Base-by-base conservation (phyloP, 2,888 invertebrate genomes). In the Lepidocyrtoides sp. region DNA sequence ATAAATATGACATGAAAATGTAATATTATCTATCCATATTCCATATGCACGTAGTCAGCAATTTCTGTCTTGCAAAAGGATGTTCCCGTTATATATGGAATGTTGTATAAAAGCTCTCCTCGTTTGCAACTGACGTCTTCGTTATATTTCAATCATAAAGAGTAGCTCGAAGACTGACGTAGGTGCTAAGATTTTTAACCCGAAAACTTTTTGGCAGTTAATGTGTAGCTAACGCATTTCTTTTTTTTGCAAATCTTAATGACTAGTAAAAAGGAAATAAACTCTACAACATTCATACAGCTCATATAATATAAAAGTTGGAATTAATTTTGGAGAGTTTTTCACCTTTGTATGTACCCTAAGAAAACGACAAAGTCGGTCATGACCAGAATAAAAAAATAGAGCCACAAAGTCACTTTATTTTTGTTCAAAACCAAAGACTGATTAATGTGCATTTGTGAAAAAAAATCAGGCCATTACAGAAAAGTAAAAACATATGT, bases 341-440 rank as follows among this genome's bases (percentile, higher is more conserved):
- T 54, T 29, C 32, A 32, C 20, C 23, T 48, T 48, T 48, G 20
- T 20, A 26, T 48, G 23, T 17, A 75, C 10, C 10, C 14, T n/a
- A 2, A 17, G 17, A 12, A 2, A 72, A 1, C n/a, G 41, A 32
- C 32, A 72, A 79, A 57, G 32, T 79, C 36, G 79, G 79, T 79
- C 79, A 79, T 57, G 54, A 79, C 79, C 79, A 57, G 32, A 14
- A 57, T 14, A n/a, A 14, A 57, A 79, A 79, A n/a, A n/a, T n/a
- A n/a, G n/a, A n/a, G n/a, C n/a, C n/a, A n/a, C 17, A 75, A 12
- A 4, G 36, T 23, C 17, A 57, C 17, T 1, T 17, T 41, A 17
- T 17, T 12, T 8, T 12, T 0, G 23, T 32, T 32, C 36, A 17
- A 79, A 79, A 44, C 23, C 8, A 26, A 48, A 69, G 32, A 32